Conservation (phyloP, 2,888 invertebrate genomes). For the Tridacna crocea region DNA sequence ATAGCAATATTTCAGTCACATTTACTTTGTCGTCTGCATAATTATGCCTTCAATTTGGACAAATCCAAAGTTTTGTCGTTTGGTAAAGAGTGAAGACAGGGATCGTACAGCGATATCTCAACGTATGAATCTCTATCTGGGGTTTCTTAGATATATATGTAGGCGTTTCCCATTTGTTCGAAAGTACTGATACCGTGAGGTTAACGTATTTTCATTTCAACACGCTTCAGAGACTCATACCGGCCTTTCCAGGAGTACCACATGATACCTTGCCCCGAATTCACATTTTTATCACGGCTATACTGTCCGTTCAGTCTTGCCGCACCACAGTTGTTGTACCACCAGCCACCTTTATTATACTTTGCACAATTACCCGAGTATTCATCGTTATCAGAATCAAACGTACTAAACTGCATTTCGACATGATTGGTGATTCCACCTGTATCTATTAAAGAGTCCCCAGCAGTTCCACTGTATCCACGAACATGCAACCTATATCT, state of each 20-base stretch:
- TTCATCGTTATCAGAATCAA: background rate
- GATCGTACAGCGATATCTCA: no score
- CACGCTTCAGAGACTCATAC: background rate
- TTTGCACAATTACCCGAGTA: background rate
- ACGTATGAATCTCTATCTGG: no score
- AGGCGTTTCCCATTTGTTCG: no score
- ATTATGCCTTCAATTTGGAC: no score
- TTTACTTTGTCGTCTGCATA: no score
- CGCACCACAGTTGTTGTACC: background rate
- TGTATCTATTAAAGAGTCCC: background rate
- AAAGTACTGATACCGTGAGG: no score
- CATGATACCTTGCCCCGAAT: background rate
- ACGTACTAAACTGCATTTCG: background rate
- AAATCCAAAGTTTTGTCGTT: no score
- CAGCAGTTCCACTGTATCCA: constrained; percentile 4
- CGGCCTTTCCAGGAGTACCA: background rate
- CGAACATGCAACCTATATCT: background rate
- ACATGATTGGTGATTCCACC: background rate
- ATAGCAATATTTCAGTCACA: no score
- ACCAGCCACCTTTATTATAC: background rate
- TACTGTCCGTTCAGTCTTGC: constrained; percentile 1
- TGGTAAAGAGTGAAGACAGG: no score
- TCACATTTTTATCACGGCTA: background rate
- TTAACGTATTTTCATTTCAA: constrained; percentile 2
- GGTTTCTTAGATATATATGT: no score